These are phyloP conservation scores for Gymnoscopelus microlampas DNA, from an alignment of 2,797 vertebrate genomes.

Conservation along the genomic window DNA sequence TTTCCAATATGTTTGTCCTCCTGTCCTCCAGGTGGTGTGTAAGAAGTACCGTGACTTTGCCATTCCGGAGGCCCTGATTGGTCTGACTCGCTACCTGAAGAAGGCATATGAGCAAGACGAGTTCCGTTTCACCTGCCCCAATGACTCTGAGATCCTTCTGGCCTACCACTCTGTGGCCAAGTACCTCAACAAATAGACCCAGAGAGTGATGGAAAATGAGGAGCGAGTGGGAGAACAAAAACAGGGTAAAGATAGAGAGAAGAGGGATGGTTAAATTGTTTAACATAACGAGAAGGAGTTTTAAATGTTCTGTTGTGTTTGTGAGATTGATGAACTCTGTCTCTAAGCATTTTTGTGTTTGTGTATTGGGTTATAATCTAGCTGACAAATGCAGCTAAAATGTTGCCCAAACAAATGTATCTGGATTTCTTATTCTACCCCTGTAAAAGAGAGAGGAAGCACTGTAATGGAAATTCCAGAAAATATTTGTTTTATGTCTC, in stretches of 20 bases:
- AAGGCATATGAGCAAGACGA: conserved; percentile 81
- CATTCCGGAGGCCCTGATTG: conserved; percentile 82
- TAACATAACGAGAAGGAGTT: neutral
- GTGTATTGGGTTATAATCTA: conserved; percentile 11
- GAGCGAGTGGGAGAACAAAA: conserved; percentile 4
- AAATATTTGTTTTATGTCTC: conserved; percentile 5
- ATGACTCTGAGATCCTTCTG: conserved; percentile 82
- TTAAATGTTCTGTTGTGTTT: conserved; percentile 10
- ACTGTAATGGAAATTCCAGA: conserved; percentile 25
- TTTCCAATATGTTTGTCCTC: neutral
- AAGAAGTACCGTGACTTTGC: conserved; percentile 83
- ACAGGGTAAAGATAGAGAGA: neutral
- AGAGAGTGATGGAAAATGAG: conserved; percentile 11
- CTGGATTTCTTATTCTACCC: conserved; percentile 31
- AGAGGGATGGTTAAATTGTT: conserved; percentile 1
- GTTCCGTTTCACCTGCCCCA: conserved; percentile 90
- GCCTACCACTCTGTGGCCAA: conserved; percentile 85
- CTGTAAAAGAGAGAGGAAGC: conserved; percentile 20
- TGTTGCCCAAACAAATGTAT: conserved; percentile 12
- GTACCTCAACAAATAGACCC: conserved; percentile 76
- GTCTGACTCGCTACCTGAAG: conserved; percentile 84
- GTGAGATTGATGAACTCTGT: neutral
- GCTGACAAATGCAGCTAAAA: neutral
- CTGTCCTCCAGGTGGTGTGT: conserved; percentile 84
- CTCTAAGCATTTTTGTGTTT: conserved; percentile 1